Conservation (phyloP, 2,113 vertebrate species). For the Atlantisia rogersi region DNA sequence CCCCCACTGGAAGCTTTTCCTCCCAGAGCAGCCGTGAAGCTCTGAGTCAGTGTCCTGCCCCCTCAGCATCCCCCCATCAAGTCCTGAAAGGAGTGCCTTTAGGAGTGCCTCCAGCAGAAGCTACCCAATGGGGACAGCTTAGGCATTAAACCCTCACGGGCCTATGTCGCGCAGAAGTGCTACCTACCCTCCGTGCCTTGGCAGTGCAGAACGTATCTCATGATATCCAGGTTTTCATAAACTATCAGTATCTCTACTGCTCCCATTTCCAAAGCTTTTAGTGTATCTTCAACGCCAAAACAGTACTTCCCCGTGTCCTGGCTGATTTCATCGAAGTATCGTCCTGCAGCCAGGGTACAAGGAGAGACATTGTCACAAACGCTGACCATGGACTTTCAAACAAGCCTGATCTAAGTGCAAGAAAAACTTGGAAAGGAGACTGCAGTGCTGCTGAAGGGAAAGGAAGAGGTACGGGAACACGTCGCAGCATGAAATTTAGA, state of each 20-base stretch:
- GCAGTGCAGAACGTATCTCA: constrained; percentile 97
- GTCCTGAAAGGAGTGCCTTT: not conserved
- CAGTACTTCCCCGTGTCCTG: constrained; percentile 99
- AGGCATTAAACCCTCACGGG: not conserved
- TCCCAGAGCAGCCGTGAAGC: not conserved
- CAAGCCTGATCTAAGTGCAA: not conserved
- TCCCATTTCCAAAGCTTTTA: constrained; percentile 99
- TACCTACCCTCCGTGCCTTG: constrained; percentile 91
- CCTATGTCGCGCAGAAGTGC: not conserved
- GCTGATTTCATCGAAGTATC: constrained; percentile 99
- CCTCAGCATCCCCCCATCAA: not conserved
- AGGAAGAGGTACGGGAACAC: not conserved
- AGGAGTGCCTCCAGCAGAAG: not conserved
- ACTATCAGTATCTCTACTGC: constrained; percentile 99
- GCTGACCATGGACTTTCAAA: not conserved
- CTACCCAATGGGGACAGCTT: not conserved
- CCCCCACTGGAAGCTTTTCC: not conserved
- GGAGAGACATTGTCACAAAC: not conserved
- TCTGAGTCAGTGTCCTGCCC: not conserved
- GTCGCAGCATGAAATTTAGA: not conserved
- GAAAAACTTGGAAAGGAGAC: not conserved
- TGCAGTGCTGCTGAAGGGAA: not conserved
- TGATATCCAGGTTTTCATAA: constrained; percentile 98
- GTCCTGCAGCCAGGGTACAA: constrained; percentile 77
- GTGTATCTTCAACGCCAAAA: constrained; percentile 97